Percentiles rank a stretch among this genome's conserved stretches.
These are phyloP conservation scores for Nasua narica DNA, from an alignment of 2,797 vertebrate species.

Conservation along the genomic window DNA sequence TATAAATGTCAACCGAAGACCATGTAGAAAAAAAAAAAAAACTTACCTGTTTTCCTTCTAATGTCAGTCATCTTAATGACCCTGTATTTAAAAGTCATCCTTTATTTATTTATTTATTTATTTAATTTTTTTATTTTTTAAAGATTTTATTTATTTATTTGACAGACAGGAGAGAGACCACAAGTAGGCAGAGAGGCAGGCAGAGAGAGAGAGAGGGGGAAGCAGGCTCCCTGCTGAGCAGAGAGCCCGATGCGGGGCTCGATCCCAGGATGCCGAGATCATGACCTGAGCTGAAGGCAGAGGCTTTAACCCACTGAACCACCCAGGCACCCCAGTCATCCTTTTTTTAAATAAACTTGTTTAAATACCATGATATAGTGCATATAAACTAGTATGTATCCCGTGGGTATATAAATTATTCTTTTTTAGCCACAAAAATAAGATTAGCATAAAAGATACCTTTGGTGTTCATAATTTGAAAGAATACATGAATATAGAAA, in stretches of 20 bases:
- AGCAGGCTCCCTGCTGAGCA: too few relatives aligned
- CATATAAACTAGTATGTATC: not conserved
- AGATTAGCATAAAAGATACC: not conserved
- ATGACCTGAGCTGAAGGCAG: too few relatives aligned
- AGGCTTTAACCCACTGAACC: too few relatives aligned
- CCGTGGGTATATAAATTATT: conserved; percentile 3
- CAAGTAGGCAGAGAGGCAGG: too few relatives aligned
- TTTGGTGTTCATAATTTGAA: not conserved
- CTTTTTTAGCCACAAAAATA: not conserved
- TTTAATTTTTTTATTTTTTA: too few relatives aligned
- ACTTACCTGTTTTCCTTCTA: not conserved
- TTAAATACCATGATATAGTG: conserved; percentile 51
- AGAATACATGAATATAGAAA: not conserved
- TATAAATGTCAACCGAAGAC: conserved; percentile 46
- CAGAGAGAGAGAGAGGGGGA: too few relatives aligned
- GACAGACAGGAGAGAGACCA: too few relatives aligned
- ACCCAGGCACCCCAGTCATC: too few relatives aligned
- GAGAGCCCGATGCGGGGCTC: too few relatives aligned
- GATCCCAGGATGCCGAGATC: too few relatives aligned
- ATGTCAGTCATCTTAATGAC: conserved; percentile 50
- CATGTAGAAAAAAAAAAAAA: not conserved
- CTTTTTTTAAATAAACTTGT: not conserved
- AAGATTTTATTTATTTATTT: too few relatives aligned
- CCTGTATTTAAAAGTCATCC: conserved; percentile 34
- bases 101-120: too few relatives aligned